These are phyloP conservation scores for Chydorus sphaericus DNA, from an alignment of 2,888 invertebrate species.

Conservation along the genomic window DNA sequence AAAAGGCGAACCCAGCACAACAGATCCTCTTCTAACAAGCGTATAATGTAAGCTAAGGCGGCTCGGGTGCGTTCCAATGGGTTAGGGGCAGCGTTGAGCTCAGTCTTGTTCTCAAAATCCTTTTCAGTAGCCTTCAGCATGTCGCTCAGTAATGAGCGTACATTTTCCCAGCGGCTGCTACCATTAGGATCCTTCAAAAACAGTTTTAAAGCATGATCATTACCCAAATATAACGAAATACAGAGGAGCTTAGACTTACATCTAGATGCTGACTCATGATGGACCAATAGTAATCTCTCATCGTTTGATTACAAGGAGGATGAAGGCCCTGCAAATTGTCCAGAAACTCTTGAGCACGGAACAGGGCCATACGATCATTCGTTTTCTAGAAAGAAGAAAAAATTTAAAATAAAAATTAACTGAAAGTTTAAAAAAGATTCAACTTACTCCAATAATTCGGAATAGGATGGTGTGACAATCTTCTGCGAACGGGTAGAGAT, in stretches of 20 bases:
- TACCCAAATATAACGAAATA: background rate
- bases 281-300: slow-evolving; percentile 1
- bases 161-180: background rate
- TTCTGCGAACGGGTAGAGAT: background rate
- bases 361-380: background rate
- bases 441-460: background rate
- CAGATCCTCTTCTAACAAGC: background rate
- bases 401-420: background rate
- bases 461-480: background rate
- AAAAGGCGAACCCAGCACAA: background rate
- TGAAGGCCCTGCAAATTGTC: background rate
- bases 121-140: background rate
- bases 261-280: background rate
- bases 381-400: background rate
- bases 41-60: background rate
- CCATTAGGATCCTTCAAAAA: background rate
- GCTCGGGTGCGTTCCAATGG: background rate
- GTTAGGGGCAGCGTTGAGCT: no score
- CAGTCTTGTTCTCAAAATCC: no score
- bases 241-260: background rate
- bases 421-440: background rate
- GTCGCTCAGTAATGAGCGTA: background rate
- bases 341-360: background rate
- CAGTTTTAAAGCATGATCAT: background rate
- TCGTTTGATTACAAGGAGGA: background rate